Conservation (phyloP, 2,113 vertebrate species). For the Gracilinanus agilis region DNA sequence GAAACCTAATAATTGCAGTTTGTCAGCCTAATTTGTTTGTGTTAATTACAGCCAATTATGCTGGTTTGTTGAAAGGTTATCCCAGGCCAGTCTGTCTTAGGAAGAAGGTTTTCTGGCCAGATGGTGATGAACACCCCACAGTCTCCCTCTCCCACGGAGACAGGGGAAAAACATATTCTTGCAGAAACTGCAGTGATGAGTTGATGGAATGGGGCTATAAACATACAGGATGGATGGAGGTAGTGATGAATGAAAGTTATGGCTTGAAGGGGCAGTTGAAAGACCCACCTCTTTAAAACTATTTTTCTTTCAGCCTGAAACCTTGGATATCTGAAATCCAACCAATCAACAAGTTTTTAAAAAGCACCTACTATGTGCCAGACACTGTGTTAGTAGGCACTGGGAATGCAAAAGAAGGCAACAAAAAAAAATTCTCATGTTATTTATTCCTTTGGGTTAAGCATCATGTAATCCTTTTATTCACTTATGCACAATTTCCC, state of each 20-base stretch:
- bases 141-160: not conserved
- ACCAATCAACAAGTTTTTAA: not conserved
- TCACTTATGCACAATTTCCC: not conserved
- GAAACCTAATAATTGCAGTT: not conserved
- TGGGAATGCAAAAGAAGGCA: not conserved
- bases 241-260: not conserved
- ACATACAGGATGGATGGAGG: not conserved
- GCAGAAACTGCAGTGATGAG: not conserved
- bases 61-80: constrained; percentile 13
- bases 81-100: constrained; percentile 12
- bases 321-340: not conserved
- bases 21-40: constrained; percentile 57
- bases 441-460: not conserved
- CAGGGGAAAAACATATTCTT: not conserved
- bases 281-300: not conserved
- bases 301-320: not conserved
- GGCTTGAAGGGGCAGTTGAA: not conserved
- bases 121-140: constrained; percentile 16
- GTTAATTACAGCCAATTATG: constrained; percentile 66
- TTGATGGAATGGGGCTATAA: not conserved
- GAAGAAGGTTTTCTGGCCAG: constrained; percentile 53
- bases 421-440: not conserved
- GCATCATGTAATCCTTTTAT: not conserved
- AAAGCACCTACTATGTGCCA: not conserved
- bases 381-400: not conserved